phyloP scores from a whole-genome alignment of 53 echinoderm and acorn worm species.

The Zoroaster sp. region DNA sequence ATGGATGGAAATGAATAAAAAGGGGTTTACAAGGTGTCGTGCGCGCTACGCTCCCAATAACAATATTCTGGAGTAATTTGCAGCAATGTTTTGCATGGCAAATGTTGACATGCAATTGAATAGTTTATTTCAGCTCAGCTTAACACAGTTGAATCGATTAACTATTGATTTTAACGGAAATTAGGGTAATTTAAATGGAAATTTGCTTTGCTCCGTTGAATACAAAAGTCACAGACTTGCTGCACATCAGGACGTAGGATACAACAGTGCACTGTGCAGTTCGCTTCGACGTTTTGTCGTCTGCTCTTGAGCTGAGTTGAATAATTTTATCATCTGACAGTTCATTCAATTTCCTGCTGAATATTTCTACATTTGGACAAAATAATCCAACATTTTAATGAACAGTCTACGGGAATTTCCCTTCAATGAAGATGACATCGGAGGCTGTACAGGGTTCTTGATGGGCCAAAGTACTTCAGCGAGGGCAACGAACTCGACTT shows the following conservation, averaged over 20 bases:
- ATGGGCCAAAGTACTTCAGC: neutral
- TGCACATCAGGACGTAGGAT: too few relatives aligned
- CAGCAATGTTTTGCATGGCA: neutral
- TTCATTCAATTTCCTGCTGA: neutral
- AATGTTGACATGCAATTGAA: neutral
- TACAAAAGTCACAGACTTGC: too few relatives aligned
- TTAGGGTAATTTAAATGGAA: neutral
- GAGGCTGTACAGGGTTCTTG: constrained; percentile 5
- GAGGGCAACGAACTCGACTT: neutral
- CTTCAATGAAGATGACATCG: constrained; percentile 44
- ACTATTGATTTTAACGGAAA: neutral
- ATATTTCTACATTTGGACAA: neutral
- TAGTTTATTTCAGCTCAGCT: neutral
- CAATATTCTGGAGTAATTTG: neutral
- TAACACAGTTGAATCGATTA: neutral
- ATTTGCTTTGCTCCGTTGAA: too few relatives aligned
- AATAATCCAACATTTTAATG: constrained; percentile 7
- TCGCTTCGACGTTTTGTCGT: neutral
- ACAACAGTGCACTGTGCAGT: too few relatives aligned
- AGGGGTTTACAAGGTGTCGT: neutral
- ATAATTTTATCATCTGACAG: neutral
- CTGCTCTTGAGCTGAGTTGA: neutral
- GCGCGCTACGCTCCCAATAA: neutral
- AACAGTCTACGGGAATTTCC: constrained; percentile 3
- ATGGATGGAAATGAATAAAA: neutral